Evolutionary conservation across 2,797 vertebrate species (phyloP), one percentile per base, ranked within the genome.

Genomic region (Lepus townsendii): DNA sequence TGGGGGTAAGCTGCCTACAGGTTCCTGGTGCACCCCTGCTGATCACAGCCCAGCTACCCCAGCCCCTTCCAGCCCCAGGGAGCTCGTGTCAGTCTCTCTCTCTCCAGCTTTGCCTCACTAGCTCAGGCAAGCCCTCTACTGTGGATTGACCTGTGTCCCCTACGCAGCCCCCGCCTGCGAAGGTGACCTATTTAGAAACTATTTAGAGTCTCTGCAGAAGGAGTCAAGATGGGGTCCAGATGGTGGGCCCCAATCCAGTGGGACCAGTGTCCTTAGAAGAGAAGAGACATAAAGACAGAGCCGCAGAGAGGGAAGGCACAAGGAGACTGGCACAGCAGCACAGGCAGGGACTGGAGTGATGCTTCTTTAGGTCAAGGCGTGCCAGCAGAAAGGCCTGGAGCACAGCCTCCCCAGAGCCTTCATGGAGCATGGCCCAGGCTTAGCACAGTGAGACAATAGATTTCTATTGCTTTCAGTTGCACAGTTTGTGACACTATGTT

Each of bases 1-100:
- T 5, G 0, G 5, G 2, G 5, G 0, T 3, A 6, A 73, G 66
- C 26, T 20, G 3, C 66, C 83, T 7, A 11, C 62, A 54, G 26
- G 26, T 10, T 27, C 10, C 69, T 16, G 24, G 83, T 30, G 12
- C 26, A 1, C 60, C 0, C 1, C 26, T 24, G 10, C 3, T 1
- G 12, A 26, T 63, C 79, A 4, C 63, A 54, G 7, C n/a, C 1
- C 1, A 0, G 16, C 24, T 10, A 12, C 10, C 8, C 22, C 19
- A 1, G 32, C 24, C 16, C 16, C 22, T 47, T 75, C 73, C 17
- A 27, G 22, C 9, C 6, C 38, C 27, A 16, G 47, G 16, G 66
- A 10, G 14, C 57, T 27, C 27, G 2, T 66, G n/a, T 47, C 27
- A 5, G 12, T 11, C 12, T 60, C 7, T 42, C 47, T 50, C 88